Base-by-base conservation (phyloP, 2,888 invertebrate genomes). In the Apodemia zela region DNA sequence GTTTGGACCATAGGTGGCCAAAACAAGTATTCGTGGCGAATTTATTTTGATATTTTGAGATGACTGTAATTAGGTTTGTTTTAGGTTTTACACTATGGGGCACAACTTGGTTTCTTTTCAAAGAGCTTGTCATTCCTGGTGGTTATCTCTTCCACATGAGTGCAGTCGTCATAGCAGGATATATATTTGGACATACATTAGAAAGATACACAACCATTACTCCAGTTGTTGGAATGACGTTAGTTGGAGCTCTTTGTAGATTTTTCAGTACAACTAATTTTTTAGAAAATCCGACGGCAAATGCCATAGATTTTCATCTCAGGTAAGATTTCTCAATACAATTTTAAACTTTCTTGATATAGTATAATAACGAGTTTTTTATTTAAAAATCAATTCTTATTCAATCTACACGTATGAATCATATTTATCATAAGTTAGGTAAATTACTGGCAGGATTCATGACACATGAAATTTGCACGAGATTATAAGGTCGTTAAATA, bases 171-270 rank as follows among this genome's bases (percentile, higher is more conserved):
- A 65, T 81, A 29, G 77, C 77, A 0, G 91, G 90, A 15, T 91
- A 91, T 65, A 70, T 83, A 13, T 78, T 81, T 63, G 90, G 91
- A 0, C 91, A 91, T 66, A 84, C 84, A 2, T 68, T 91, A 60
- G 89, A 89, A 71, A 76, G 89, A 71, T 87, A 80, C 67, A 89
- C 90, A 49, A 85, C 85, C 45, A 72, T 91, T 62, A 82, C 82
- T 68, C 80, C 89, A 17, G 80, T 89, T 8, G 85, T 90, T 13
- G 90, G 89, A 10, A 91, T 91, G 91, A 87, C 89, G 33, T 71
- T 91, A 59, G 77, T 81, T 45, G 91, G 91, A 63, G 87, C 81
- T 15, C 70, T 89, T 33, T 88, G 79, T 68, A 86, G 88, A 77
- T 80, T 82, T 68, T 78, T 87, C 42, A 82, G 82, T 17, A 74